A percentile compares a stretch with the other conserved stretches of the same genome.
Evolutionary conservation across 1,140 invertebrate genomes (phyloP).

Genomic region (Eueides isabella): DNA sequence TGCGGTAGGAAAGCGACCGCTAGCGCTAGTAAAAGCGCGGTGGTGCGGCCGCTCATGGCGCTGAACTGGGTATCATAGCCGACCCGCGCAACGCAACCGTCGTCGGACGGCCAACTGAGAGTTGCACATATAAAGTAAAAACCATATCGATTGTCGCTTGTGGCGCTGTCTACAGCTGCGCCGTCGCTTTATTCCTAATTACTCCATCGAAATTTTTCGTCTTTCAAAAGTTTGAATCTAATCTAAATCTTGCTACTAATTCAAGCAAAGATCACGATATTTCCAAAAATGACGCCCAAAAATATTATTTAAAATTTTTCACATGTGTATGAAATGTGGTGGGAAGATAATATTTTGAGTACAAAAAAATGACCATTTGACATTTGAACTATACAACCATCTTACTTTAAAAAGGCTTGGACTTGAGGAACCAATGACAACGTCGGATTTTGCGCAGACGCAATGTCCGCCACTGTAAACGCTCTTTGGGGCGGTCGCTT

Average conservation of each 20-base stretch:
- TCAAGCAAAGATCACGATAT: too few relatives aligned
- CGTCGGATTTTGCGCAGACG: neutral
- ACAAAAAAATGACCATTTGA: neutral
- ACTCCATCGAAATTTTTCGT: conserved; percentile 28
- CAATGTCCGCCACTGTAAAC: neutral
- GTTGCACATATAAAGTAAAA: conserved; percentile 7
- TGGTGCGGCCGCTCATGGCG: conserved; percentile 64
- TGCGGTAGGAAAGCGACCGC: conserved; percentile 67
- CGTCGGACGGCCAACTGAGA: conserved; percentile 62
- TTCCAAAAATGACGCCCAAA: neutral
- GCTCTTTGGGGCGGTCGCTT: conserved; percentile 6
- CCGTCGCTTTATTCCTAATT: conserved; percentile 65
- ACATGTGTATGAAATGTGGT: too few relatives aligned
- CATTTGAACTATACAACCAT: conserved; percentile 2
- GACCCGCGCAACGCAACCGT: conserved; percentile 47
- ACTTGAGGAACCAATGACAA: neutral
- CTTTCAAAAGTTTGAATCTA: neutral
- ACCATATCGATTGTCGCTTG: conserved; percentile 43
- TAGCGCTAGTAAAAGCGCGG: conserved; percentile 58
- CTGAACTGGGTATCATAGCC: conserved; percentile 52
- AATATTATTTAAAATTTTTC: neutral
- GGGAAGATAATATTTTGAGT: neutral
- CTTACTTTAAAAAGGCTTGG: conserved; percentile 6
- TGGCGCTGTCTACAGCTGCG: conserved; percentile 66
- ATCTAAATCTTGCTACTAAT: neutral